Base-by-base conservation (phyloP, 1,140 invertebrate genomes). In the Whitmania pigra region DNA sequence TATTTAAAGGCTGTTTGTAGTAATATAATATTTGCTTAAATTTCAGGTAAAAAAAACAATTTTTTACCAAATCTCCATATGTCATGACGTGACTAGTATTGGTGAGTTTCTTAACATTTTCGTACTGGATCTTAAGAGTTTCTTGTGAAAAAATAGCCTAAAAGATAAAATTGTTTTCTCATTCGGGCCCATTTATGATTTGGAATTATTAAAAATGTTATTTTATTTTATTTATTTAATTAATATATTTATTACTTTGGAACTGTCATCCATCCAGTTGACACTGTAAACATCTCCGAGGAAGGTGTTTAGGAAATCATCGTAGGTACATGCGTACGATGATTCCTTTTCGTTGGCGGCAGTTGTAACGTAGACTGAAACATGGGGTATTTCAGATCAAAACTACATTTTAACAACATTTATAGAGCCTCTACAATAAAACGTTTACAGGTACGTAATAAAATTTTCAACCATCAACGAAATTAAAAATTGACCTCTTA, bases 241-340 rank as follows among this genome's bases (percentile, higher is more conserved):
- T 17, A 55, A n/a, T 55, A 17, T 15, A 66, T 43, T 76, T 13
- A 27, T 63, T 60, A 86, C 86, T 75, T 80, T 80, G 74, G 88
- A 86, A 22, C 85, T 83, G 80, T 88, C 86, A 78, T 87, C 81
- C 84, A 89, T 85, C 88, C 88, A 89, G 53, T 84, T 87, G n/a
- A 88, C 86, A 77, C 84, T 86, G 77, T 86, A 88, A 5, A 87
- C 84, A 81, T 87, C 86, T 18, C 79, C 87, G 18, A 88, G 78
- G 77, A 83, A 88, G 13, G 85, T 86, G 27, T 80, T 67, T 54
- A 81, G 73, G 20, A 78, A 73, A 5, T 83, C 76, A 76, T 87
- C 85, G 77, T 78, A 86, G 75, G 87, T 88, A 72, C 86, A 87
- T n/a, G 85, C 86, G 75, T 84, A 87, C 0, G 86, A 87, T 13